These are phyloP conservation scores for Clitarchus hookeri DNA, from an alignment of 2,888 invertebrate species.

Conservation along the genomic window DNA sequence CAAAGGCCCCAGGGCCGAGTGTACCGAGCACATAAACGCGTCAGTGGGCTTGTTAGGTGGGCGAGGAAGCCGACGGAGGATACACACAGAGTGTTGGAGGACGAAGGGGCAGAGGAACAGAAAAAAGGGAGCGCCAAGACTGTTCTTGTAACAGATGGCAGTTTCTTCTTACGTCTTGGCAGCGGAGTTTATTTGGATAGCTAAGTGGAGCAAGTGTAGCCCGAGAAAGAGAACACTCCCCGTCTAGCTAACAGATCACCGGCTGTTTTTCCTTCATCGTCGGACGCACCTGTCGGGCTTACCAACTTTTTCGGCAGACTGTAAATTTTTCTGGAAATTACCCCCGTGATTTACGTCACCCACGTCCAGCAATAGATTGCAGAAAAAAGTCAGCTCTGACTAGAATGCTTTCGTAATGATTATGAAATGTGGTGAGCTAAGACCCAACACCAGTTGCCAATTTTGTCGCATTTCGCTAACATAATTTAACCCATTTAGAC, in stretches of 20 bases:
- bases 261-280: neutral
- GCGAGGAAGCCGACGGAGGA: neutral
- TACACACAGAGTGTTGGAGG: neutral
- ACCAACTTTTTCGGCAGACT: neutral
- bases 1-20: neutral
- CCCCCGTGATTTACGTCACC: neutral
- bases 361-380: too few species aligned
- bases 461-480: too few species aligned
- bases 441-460: too few species aligned
- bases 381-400: too few species aligned
- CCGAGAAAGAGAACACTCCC: neutral
- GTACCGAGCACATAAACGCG: neutral
- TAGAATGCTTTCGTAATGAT: too few species aligned
- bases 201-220: constrained; percentile 14
- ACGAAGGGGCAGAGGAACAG: neutral
- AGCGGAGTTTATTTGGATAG: constrained; percentile 6
- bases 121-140: neutral
- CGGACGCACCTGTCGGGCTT: neutral
- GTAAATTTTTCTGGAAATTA: neutral
- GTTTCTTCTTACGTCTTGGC: neutral
- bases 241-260: neutral
- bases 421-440: too few species aligned
- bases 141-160: neutral
- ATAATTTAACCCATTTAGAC: too few species aligned
- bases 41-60: neutral